Conservation (phyloP, 2,113 vertebrate species). For the Mesoclemmys tuberculata region DNA sequence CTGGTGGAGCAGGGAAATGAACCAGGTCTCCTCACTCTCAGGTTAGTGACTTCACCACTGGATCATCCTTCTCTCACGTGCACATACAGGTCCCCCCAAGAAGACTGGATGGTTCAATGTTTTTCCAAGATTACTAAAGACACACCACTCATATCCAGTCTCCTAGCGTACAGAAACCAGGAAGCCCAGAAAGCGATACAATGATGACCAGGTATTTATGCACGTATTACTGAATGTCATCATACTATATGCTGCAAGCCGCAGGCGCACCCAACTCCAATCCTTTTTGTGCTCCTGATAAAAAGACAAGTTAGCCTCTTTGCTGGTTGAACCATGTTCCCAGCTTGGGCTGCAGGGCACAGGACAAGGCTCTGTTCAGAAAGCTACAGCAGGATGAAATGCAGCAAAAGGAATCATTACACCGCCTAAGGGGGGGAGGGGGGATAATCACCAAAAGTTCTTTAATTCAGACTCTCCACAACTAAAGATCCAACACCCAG, state of each 20-base stretch:
- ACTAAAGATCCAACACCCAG: background rate
- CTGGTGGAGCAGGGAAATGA: background rate
- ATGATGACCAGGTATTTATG: background rate
- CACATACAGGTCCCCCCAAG: background rate
- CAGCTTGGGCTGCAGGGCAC: background rate
- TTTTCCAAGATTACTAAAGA: background rate
- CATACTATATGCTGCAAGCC: background rate
- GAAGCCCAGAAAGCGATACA: background rate
- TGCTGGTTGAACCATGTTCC: background rate
- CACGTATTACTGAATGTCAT: background rate
- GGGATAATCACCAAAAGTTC: background rate
- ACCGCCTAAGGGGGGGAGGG: background rate
- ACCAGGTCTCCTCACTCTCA: background rate
- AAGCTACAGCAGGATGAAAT: background rate
- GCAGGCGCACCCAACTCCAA: background rate
- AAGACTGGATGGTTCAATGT: background rate
- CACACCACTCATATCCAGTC: background rate
- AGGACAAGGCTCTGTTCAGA: background rate
- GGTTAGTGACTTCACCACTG: background rate
- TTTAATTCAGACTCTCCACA: background rate
- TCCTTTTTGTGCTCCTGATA: background rate
- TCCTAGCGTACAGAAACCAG: constrained; percentile 1
- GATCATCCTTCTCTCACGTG: accelerated
- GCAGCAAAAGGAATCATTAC: background rate
- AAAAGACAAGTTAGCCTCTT: background rate